Evolutionary conservation across 2,797 vertebrate species (phyloP), one percentile per base, ranked within the genome.

Genomic region (Cephalopachus bancanus): DNA sequence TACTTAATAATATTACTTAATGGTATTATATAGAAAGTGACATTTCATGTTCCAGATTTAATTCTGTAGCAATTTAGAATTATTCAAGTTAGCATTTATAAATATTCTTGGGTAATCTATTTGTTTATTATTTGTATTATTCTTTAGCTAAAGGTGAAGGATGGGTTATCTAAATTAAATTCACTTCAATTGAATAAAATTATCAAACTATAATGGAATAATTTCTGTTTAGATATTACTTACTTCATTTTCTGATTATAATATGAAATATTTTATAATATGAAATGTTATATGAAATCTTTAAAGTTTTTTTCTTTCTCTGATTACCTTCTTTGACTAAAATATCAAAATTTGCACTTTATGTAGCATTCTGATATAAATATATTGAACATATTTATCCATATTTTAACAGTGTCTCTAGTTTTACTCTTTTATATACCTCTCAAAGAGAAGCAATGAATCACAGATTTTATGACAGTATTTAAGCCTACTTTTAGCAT

Each of bases 111-210:
- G 19, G 19, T 74, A 89, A 85, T 33, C 16, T 92, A 57, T 76
- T 53, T 90, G 20, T 69, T 44, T 89, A 49, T 79, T 92, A 83
- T 74, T 64, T 96, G 19, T 67, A 78, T 83, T 76, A 62, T 22
- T 92, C 28, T 51, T 83, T 64, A 93, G 37, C 3, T 94, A 79
- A 96, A 69, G 24, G 60, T 91, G 37, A 93, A 92, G 69, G 64
- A 79, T 71, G 24, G 20, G 4, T 67, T 24, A 83, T 87, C 28
- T 83, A 30, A 93, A 80, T 96, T 89, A 92, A 69, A 88, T 89
- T 92, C 74, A 88, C 14, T 59, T 91, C 59, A 83, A 51, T 53
- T 12, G 71, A 93, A 89, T 93, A 49, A 91, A 91, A 96, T 86
- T 74, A 72, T 53, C 64, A 87, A 80, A 85, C 24, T 71, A 78